These are phyloP conservation scores for Edolisoma coerulescens DNA, from an alignment of 2,113 vertebrate species.

Conservation along the genomic window DNA sequence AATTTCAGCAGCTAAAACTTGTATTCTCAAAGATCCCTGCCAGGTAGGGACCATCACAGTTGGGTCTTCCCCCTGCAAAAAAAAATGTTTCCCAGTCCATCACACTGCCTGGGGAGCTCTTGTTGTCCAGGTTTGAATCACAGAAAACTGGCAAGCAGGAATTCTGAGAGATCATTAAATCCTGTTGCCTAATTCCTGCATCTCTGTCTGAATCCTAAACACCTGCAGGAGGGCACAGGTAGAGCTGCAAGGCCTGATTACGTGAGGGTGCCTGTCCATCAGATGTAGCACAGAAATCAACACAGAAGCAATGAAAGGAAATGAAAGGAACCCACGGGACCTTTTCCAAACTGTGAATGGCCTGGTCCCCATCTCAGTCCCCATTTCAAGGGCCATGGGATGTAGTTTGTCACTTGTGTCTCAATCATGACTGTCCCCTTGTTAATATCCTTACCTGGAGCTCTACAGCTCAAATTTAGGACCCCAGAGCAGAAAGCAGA, in stretches of 20 bases:
- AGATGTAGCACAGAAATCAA: background rate
- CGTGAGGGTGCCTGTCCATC: too few species aligned
- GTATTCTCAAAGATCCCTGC: background rate
- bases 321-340: background rate
- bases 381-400: background rate
- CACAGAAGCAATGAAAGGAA: background rate
- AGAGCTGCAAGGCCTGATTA: background rate
- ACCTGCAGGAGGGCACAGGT: background rate
- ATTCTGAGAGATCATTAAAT: background rate
- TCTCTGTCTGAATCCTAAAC: background rate
- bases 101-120: background rate
- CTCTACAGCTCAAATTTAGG: background rate
- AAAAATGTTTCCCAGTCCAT: background rate
- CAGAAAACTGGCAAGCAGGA: background rate
- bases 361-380: background rate
- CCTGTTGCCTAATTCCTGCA: background rate
- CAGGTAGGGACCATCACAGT: fast-evolving
- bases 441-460: background rate
- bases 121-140: background rate
- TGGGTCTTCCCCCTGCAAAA: background rate
- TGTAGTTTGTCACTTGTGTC: background rate
- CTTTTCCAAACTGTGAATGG: background rate
- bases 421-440: fast-evolving
- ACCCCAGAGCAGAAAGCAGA: background rate
- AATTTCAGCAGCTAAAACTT: background rate